phyloP scores from a whole-genome alignment of 2,113 vertebrate species.

The Plestiodon gilberti region DNA sequence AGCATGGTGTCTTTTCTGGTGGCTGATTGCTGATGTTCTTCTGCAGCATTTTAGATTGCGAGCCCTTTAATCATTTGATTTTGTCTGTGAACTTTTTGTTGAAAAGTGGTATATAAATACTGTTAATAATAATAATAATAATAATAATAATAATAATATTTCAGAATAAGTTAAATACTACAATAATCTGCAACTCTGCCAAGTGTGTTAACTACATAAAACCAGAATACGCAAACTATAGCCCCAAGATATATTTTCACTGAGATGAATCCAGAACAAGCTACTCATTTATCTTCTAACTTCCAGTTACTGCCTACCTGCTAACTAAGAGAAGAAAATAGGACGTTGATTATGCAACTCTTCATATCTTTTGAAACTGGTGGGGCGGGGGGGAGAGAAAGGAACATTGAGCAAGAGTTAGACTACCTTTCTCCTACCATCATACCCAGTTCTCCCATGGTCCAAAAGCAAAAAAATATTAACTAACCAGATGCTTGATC shows the following conservation, averaged over 20 bases:
- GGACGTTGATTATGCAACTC: no score
- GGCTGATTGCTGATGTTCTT: no score
- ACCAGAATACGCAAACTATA: neutral
- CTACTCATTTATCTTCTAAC: neutral
- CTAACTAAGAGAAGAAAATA: neutral
- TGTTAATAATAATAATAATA: no score
- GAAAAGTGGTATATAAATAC: no score
- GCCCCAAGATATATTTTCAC: neutral
- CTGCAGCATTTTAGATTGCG: no score
- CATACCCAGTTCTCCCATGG: neutral
- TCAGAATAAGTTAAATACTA: neutral
- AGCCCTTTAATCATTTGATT: no score
- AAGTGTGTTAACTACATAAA: neutral
- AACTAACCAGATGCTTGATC: neutral
- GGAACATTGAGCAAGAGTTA: neutral
- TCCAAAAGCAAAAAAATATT: neutral
- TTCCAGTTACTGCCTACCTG: neutral
- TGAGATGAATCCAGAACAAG: no score
- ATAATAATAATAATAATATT: no score
- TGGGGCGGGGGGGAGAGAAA: neutral
- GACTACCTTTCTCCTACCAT: neutral
- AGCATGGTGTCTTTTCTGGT: no score
- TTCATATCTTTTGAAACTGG: neutral
- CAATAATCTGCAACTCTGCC: neutral
- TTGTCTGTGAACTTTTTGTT: no score